Conservation (phyloP, 2,113 vertebrate genomes). For the Cyanistes caeruleus region DNA sequence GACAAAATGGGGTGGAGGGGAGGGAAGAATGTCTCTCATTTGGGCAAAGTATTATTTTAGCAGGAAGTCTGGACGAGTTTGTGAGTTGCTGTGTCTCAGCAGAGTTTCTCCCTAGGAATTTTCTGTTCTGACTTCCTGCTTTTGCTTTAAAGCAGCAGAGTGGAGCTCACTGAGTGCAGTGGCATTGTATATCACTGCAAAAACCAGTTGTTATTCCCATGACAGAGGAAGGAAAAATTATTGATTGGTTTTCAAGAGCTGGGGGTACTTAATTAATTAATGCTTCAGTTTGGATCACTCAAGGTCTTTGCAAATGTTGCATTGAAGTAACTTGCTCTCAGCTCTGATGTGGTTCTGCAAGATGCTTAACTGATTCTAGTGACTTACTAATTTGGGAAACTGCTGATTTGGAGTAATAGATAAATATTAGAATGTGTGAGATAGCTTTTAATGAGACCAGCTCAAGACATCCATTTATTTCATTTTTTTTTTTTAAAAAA, state of each 20-base stretch:
- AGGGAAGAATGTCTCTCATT: neutral
- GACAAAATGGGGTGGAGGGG: neutral
- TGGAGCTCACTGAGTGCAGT: neutral
- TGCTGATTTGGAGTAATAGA: neutral
- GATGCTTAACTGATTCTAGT: neutral
- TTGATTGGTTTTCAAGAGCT: neutral
- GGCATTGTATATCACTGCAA: neutral
- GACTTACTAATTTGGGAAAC: neutral
- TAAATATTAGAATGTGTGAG: neutral
- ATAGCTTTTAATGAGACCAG: neutral
- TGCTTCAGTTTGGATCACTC: neutral
- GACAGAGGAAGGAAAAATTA: neutral
- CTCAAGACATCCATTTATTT: too few relatives aligned
- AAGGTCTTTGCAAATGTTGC: neutral
- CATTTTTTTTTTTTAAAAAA: too few relatives aligned
- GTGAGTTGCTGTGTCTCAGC: neutral
- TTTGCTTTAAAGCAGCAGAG: neutral
- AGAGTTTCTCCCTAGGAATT: neutral
- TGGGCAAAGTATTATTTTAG: neutral
- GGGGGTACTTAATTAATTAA: neutral
- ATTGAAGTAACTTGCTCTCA: neutral
- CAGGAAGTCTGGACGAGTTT: neutral
- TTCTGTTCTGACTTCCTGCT: neutral
- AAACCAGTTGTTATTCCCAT: rapidly evolving
- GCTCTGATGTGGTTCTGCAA: neutral